Base-by-base conservation (phyloP, 1,140 invertebrate genomes). In the Drosophila arizonae region DNA sequence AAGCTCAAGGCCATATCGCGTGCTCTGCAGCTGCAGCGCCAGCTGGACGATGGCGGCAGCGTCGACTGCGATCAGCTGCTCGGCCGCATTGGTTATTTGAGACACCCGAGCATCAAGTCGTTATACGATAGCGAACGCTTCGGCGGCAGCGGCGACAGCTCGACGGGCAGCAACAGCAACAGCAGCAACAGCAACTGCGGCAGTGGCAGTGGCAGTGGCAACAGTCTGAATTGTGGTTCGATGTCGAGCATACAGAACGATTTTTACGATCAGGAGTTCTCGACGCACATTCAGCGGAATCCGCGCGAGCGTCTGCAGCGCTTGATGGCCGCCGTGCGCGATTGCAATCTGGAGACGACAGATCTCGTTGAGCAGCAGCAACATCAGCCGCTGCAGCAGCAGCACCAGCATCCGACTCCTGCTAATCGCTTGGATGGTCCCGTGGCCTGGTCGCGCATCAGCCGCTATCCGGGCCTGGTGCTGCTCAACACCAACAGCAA, bases 261-360 rank as follows among this genome's bases (percentile, higher is more conserved):
- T 4, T 98, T 97, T 90, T 98, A 98, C 81, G 96, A 97, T 92
- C 96, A 98, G 93, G 97, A 98, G 92, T 98, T 98, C 92, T 95
- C 96, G 28, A 94, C 96, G 24, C 84, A 88, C 45, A 85, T 88
- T 6, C 80, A 84, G 54, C 78, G 85, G 6, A 84, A 90, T 77
- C 68, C 78, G 0, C 65, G 72, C 4, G 87, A 90, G 33, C 80
- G 79, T 8, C 55, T 88, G 28, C 45, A 75, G 11, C 67, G 88
- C 2, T 36, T 84, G 36, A 65, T 88, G 0, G 65, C 64, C 6
- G 77, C 62, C 0, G 79, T 88, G 2, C 56, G 75, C 3, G 84
- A 88, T 9, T 61, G 52, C 58, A 84, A 88, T n/a, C n/a, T 80
- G 52, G 84, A 88, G 67, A 84, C 84, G n/a, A 67, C 62, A 1